Evolutionary conservation across 2,113 vertebrate genomes (phyloP).

Genomic region (Apteryx owenii): DNA sequence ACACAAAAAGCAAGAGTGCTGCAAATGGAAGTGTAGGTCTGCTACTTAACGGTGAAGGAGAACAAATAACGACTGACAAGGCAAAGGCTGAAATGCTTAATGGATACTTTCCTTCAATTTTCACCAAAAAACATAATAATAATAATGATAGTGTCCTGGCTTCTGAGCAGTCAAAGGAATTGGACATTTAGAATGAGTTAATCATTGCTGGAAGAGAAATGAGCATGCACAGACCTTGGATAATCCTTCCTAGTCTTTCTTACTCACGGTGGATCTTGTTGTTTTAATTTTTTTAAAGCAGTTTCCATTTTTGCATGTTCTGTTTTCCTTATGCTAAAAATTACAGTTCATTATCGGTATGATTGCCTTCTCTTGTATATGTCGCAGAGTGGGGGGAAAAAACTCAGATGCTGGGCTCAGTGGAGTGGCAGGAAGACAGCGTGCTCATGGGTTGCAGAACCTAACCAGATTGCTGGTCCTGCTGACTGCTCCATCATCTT

Average conservation of each 20-base stretch:
- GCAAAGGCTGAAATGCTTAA: conserved; percentile 66
- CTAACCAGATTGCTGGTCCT: not conserved
- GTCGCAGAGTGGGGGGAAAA: too few relatives aligned
- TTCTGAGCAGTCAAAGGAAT: conserved; percentile 37
- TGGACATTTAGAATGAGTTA: conserved; percentile 31
- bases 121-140: conserved; percentile 63
- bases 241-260: not conserved
- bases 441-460: rapidly evolving
- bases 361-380: not conserved
- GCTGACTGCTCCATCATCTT: not conserved
- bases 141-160: conserved; percentile 27
- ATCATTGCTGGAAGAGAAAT: conserved; percentile 28
- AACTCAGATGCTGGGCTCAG: not conserved
- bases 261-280: not conserved
- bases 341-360: not conserved
- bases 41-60: conserved; percentile 52
- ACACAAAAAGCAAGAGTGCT: conserved; percentile 57
- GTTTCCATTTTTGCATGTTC: not conserved
- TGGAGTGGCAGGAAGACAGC: rapidly evolving
- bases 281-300: not conserved
- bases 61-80: conserved; percentile 55
- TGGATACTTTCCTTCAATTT: conserved; percentile 72
- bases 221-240: not conserved
- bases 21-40: conserved; percentile 64
- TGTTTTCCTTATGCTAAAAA: not conserved